Evolutionary conservation across 2,888 invertebrate species (phyloP), one percentile per base, ranked within the genome.

Genomic region (Dermolepida albohirtum): DNA sequence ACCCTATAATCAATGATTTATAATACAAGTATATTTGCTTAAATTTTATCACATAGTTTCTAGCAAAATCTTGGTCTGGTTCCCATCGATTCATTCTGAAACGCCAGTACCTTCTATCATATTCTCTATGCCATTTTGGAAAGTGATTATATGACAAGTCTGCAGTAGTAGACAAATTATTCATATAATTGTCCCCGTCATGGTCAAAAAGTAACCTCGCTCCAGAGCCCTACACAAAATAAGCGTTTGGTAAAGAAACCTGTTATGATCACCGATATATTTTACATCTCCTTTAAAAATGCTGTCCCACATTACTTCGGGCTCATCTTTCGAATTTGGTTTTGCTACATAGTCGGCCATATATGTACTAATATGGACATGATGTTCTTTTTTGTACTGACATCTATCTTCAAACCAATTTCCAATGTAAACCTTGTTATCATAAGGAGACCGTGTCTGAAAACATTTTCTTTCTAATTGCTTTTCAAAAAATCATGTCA

Each of bases 61-160:
- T 29, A 16, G 66, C 40, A 11, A 34, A 64, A 41, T 69, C 67
- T 51, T 64, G 55, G 51, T 64, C 64, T 6, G 69, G 69, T 44
- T 66, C 63, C 66, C 67, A 69, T 22, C 47, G 40, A 17, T 64
- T 16, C 39, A 55, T 55, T 22, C 55, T 55, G 41, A 66, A 67
- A 5, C 57, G 16, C 64, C 57, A 69, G 27, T 57, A 51, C 27
- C 67, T 63, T 17, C 52, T 54, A 12, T 34, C 0, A 85, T 85
- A 74, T 84, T 85, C 54, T 22, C 44, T 50, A 22, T 85, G 78
- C 4, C 85, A 84, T 72, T 84, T 85, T 0, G 87, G 87, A 50
- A 87, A 79, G 72, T 87, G 86, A 74, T 86, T 83, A 78, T 86
- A 88, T 5, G 84, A 85, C 8, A 88, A 77, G 75, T 88, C 87